phyloP scores from a whole-genome alignment of 1,140 invertebrate species.

The Drosophila teissieri region DNA sequence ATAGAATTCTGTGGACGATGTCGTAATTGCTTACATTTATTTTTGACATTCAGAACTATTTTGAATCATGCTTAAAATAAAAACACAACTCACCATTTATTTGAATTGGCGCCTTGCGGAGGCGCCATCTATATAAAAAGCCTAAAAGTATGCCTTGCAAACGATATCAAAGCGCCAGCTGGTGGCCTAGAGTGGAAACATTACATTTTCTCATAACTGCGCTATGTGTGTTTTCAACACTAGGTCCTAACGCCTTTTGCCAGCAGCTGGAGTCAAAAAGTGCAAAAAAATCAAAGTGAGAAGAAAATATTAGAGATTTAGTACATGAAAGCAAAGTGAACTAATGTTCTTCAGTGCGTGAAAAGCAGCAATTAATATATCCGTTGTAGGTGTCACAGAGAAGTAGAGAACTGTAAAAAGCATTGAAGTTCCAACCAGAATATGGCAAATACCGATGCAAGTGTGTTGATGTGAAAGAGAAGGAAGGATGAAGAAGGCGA shows the following conservation, averaged over 20 bases:
- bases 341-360: neutral
- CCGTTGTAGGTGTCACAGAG: no score
- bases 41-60: neutral
- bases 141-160: constrained; percentile 31
- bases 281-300: neutral
- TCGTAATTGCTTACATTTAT: constrained; percentile 26
- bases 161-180: neutral
- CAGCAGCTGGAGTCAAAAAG: neutral
- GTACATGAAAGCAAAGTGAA: neutral
- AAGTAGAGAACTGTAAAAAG: neutral
- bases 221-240: neutral
- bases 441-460: no score
- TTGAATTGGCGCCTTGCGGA: neutral
- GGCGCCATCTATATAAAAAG: neutral
- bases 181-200: neutral
- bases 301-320: neutral
- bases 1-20: constrained; percentile 44
- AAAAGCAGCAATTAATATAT: no score
- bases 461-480: neutral
- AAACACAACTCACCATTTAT: neutral
- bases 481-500: no score
- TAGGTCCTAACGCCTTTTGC: constrained; percentile 7
- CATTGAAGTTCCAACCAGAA: neutral
- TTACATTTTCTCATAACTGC: neutral
- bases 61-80: neutral